Base-by-base conservation (phyloP, 2,113 vertebrate species). In the Gopherus flavomarginatus region DNA sequence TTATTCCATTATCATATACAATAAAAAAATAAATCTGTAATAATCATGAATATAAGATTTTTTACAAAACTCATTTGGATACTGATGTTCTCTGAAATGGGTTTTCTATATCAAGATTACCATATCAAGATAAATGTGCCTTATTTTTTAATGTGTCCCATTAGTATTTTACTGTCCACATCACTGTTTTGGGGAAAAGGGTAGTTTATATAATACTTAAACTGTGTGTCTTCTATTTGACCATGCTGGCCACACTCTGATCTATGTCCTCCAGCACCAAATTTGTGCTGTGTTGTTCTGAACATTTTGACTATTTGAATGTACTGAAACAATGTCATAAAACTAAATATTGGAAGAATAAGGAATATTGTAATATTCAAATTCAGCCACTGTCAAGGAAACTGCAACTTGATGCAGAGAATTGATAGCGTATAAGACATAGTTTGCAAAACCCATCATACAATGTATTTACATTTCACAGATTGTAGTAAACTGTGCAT, bases 101-200 rank as follows among this genome's bases (percentile, higher is more conserved):
- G 94, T 98, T 98, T 98, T 98, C 97, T 98, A 98, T 98, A 98
- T 98, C 97, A 97, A 98, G 98, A 98, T 98, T 98, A 98, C 89
- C 97, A 98, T 98, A 98, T 98, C 98, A 97, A 98, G 97, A 98
- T 98, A 97, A 98, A 98, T 98, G 98, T 99, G 98, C 99, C 98
- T 99, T 99, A 99, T 98, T 98, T 98, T 98, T 98, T 98, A 95
- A 98, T 98, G 98, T 17, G 95, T 98, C 97, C 98, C 97, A 97
- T 98, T 98, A 98, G 92, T 98, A 96, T 97, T 98, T 98, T 98
- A 92, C 96, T 98, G 97, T 98, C 97, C 96, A 95, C 96, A 96
- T 97, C 97, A 96, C 92, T 97, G 89, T 98, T 94, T 93, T 91
- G 82, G n/a, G 77, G 87, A 90, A 29, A 81, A 87, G 92, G 75